Percentiles rank a stretch among this genome's conserved stretches.
These are phyloP conservation scores for Cladopsammia gracilis DNA, from an alignment of 64 coral and sea anemone genomes.

Conservation along the genomic window DNA sequence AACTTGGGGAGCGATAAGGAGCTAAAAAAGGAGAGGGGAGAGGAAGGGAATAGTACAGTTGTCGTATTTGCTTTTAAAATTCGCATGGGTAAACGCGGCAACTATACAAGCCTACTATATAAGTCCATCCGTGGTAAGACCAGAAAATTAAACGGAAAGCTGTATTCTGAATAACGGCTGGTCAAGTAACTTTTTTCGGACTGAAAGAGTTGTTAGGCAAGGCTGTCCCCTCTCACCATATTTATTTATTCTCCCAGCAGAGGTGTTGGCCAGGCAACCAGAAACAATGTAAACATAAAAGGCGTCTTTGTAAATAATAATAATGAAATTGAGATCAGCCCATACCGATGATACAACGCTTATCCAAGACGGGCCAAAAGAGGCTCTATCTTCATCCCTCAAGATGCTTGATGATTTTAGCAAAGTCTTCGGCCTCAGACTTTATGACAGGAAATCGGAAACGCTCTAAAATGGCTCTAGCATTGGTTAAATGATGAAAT, in stretches of 20 bases:
- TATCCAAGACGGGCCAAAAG: neutral
- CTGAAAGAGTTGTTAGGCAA: neutral
- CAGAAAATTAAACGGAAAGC: neutral
- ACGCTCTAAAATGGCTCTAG: too few relatives aligned
- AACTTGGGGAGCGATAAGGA: too few relatives aligned
- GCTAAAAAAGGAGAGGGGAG: too few relatives aligned
- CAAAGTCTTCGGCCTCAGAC: neutral
- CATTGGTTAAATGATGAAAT: too few relatives aligned
- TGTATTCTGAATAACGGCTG: conserved; percentile 2
- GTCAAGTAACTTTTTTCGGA: neutral
- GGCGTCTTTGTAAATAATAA: neutral
- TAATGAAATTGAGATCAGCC: neutral
- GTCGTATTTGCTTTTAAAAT: too few relatives aligned
- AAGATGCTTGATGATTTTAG: neutral
- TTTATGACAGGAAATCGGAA: neutral
- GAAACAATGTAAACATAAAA: neutral
- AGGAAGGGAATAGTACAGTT: too few relatives aligned
- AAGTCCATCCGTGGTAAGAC: too few relatives aligned
- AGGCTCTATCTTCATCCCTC: neutral
- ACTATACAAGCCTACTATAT: too few relatives aligned
- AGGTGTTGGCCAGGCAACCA: neutral
- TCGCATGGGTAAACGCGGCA: too few relatives aligned
- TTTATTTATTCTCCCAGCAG: neutral
- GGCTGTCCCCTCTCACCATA: too few relatives aligned
- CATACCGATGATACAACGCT: neutral